phyloP scores from a whole-genome alignment of 1,140 invertebrate species.

The Chrysomallon squamiferum region DNA sequence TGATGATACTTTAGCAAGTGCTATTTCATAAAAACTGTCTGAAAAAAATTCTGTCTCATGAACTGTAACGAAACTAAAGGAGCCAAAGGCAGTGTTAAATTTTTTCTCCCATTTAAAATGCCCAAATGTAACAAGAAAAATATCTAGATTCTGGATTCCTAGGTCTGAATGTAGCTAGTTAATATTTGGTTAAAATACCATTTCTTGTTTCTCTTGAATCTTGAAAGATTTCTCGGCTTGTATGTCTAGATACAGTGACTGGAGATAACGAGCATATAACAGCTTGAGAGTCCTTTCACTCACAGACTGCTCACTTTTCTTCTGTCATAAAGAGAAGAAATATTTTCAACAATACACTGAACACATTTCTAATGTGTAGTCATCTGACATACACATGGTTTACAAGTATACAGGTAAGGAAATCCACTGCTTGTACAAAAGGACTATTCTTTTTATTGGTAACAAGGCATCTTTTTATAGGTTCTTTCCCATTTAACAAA shows the following conservation, averaged over 20 bases:
- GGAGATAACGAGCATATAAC: slow-evolving; percentile 35
- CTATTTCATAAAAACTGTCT: too few species aligned
- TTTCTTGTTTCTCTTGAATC: slow-evolving; percentile 48
- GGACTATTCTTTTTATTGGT: neutral
- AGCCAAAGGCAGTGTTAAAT: too few species aligned
- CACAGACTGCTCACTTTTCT: slow-evolving; percentile 27
- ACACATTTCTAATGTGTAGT: neutral
- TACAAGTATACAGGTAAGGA: neutral
- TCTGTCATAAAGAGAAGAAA: neutral
- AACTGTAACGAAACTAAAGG: too few species aligned
- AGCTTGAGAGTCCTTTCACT: slow-evolving; percentile 38
- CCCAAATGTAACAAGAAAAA: too few species aligned
- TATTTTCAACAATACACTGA: too few species aligned
- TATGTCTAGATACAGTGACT: slow-evolving; percentile 43
- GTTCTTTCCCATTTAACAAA: too few species aligned
- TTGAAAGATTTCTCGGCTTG: slow-evolving; percentile 33
- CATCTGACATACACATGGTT: neutral
- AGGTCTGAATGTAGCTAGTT: too few species aligned
- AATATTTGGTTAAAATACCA: slow-evolving; percentile 29
- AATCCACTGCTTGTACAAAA: neutral
- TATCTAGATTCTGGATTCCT: too few species aligned
- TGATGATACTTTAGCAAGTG: too few species aligned
- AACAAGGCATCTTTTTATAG: slow-evolving; percentile 1
- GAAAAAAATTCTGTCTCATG: too few species aligned
- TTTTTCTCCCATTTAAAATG: too few species aligned